Percentiles rank a stretch among this genome's conserved stretches.
These are phyloP conservation scores for Drosophila sordidula DNA, from an alignment of 2,888 invertebrate species.

Conservation along the genomic window DNA sequence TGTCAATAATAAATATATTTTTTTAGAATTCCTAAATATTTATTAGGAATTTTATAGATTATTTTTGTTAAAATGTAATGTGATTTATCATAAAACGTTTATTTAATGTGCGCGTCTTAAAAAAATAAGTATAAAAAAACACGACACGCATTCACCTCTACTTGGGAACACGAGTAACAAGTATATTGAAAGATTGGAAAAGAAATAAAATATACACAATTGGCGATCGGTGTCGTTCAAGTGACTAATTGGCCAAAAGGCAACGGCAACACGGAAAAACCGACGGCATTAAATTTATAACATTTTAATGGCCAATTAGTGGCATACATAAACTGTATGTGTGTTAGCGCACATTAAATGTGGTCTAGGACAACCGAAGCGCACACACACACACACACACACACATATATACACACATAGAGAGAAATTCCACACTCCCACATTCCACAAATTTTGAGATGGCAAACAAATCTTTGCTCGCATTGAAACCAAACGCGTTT, in stretches of 20 bases:
- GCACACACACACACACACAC: slow-evolving; percentile 16
- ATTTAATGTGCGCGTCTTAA: neutral
- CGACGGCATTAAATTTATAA: slow-evolving; percentile 71
- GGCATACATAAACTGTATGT: slow-evolving; percentile 60
- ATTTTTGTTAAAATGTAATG: neutral
- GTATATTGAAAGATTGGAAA: slow-evolving; percentile 11
- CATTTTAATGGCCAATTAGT: slow-evolving; percentile 80
- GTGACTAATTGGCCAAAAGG: slow-evolving; percentile 56
- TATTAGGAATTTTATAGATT: too few relatives aligned
- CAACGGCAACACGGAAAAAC: slow-evolving; percentile 62
- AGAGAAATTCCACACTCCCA: neutral
- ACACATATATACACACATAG: too few relatives aligned
- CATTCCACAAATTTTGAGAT: slow-evolving; percentile 9
- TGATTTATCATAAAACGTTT: neutral
- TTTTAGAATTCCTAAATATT: too few relatives aligned
- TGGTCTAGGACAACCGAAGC: slow-evolving; percentile 42
- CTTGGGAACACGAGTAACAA: neutral
- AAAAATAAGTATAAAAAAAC: too few relatives aligned
- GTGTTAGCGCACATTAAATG: slow-evolving; percentile 24
- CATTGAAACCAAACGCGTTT: slow-evolving; percentile 48
- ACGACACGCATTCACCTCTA: neutral
- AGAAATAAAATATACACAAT: slow-evolving; percentile 25
- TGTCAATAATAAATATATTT: too few relatives aligned
- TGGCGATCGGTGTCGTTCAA: slow-evolving; percentile 23
- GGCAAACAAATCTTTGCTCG: slow-evolving; percentile 33